A percentile compares a stretch with the other conserved stretches of the same genome.
These are phyloP conservation scores for Cheirogaleus major DNA, from an alignment of 2,797 vertebrate species.

Conservation along the genomic window DNA sequence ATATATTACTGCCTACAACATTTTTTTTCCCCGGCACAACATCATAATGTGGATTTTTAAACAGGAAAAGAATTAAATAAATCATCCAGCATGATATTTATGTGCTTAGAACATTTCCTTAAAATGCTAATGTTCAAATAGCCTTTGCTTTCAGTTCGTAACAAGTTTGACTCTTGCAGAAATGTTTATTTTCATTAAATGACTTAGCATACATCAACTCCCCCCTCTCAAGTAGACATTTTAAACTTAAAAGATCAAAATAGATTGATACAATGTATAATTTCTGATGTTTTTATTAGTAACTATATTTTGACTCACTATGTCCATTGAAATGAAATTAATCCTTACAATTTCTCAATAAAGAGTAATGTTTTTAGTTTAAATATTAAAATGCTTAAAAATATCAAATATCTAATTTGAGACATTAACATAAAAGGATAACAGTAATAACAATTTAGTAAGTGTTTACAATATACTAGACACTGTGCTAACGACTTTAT, in stretches of 20 bases:
- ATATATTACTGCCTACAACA: neutral
- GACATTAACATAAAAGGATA: neutral
- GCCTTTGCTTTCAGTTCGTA: neutral
- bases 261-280: neutral
- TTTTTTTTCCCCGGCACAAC: neutral
- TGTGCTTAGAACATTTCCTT: neutral
- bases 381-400: neutral
- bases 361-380: neutral
- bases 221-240: neutral
- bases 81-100: neutral
- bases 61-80: slow-evolving; percentile 41
- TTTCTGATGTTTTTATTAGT: neutral
- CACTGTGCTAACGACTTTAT: neutral
- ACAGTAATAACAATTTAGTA: neutral
- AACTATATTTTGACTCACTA: slow-evolving; percentile 25
- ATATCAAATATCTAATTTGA: neutral
- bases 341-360: neutral
- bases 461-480: neutral
- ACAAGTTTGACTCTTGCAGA: neutral
- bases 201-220: neutral
- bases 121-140: neutral
- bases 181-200: neutral
- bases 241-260: neutral
- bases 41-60: slow-evolving; percentile 39
- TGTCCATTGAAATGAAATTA: neutral